Base-by-base conservation (phyloP, 30 jellyfish, hydroid and myxozoan genomes). In the Aurelia sp. region DNA sequence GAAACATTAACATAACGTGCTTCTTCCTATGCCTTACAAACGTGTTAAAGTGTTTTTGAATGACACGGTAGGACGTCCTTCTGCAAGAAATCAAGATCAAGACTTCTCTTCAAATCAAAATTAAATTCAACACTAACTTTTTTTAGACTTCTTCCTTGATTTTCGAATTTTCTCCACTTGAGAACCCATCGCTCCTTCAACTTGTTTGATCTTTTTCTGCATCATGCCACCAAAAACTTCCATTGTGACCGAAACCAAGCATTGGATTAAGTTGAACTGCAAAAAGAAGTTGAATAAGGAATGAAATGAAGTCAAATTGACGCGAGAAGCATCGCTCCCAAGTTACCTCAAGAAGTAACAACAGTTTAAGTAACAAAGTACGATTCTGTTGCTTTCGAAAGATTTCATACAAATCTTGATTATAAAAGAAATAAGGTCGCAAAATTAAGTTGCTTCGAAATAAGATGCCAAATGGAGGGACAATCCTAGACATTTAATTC, bases 231-330 rank as follows among this genome's bases (percentile, higher is more conserved):
- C 63, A 33, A 69, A 40, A 3, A 69, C 80, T 69, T 69, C 80
- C 80, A 69, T 69, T 4, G 80, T 69, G 10, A 69, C 21, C 0
- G 80, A 69, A 8, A 69, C 61, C 80, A 69, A 69, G 61, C 80
- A 24, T 7, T 69, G 62, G n/a, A 69, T 55, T 22, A 69, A 40
- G 24, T 69, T 44, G 27, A 69, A 17, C 80, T 69, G 44, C 11
- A 35, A 10, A 30, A 21, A 69, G n/a, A 69, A 12, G 35, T 6
- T 21, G 16, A 22, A 22, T 3, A 1, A 13, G 27, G 5, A 8
- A 1, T 3, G 21, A 21, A 20, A 8, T 35, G 60, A 27, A 13
- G 10, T 18, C 12, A n/a, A 59, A 18, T 59, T 5, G 33, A 18
- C 10, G 33, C 13, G 69, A 18, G 24, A 21, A 59, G 69, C 69